A percentile compares a stretch with the other conserved stretches of the same genome.
Conservation (phyloP, 1,140 invertebrate species). For the Drosophila takahashii region DNA sequence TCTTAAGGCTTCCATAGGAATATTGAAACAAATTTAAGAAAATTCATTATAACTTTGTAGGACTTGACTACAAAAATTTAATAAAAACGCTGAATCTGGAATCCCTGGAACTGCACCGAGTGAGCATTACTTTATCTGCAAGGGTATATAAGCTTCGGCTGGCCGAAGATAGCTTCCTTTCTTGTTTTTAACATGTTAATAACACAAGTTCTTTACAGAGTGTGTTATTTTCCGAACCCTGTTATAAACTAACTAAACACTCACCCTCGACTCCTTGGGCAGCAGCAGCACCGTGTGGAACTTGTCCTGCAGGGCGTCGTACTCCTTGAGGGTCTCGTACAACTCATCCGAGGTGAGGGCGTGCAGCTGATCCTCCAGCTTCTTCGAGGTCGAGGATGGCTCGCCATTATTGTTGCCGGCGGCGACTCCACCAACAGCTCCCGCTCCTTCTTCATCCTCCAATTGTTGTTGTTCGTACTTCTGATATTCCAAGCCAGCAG, state of each 20-base stretch:
- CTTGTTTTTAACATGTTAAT: too few species aligned
- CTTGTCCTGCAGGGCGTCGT: constrained; percentile 88
- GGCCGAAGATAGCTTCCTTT: too few species aligned
- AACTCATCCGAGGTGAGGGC: constrained; percentile 84
- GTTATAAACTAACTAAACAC: constrained; percentile 15
- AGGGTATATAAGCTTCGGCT: too few species aligned
- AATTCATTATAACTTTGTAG: too few species aligned
- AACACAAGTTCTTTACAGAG: too few species aligned
- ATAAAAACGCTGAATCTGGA: too few species aligned
- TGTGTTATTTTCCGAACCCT: too few species aligned
- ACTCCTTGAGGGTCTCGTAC: constrained; percentile 88
- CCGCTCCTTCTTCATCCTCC: constrained; percentile 43
- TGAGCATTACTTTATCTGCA: too few species aligned
- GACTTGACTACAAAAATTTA: too few species aligned
- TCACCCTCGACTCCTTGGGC: constrained; percentile 86
- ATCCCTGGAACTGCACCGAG: too few species aligned
- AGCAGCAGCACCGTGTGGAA: constrained; percentile 89
- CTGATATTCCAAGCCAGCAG: constrained; percentile 84
- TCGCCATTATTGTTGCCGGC: constrained; percentile 42
- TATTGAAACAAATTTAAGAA: too few species aligned
- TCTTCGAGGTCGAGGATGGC: constrained; percentile 53
- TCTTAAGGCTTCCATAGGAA: too few species aligned
- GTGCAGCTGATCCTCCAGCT: constrained; percentile 69
- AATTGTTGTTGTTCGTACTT: constrained; percentile 76
- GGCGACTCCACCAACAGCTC: constrained; percentile 24